Base-by-base conservation (phyloP, 2,888 invertebrate genomes). In the Mythimna loreyi region DNA sequence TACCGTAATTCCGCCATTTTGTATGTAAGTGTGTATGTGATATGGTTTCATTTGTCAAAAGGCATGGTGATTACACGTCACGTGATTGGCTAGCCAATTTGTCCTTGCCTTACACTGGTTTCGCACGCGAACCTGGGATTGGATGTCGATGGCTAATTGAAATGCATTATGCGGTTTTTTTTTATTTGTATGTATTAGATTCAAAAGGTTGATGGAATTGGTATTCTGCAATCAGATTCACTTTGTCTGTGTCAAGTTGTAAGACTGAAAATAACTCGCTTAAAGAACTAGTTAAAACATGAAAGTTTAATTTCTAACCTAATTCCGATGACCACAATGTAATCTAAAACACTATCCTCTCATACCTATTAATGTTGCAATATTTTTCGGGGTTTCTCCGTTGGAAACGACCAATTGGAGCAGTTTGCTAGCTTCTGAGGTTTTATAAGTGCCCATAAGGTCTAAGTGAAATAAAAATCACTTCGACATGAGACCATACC, bases 31-130 rank as follows among this genome's bases (percentile, higher is more conserved):
- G 62, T 64, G 55, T 72, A 61, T 75, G 72, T 56, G 69, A 72
- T 59, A 74, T 40, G 16, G 69, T 74, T 77, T 67, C 63, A 75
- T 82, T 78, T 77, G 68, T 77, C 71, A 80, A 50, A 19, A 40
- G 40, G 40, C 1, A 25, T 65, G 49, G 71, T 50, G 61, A 60
- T 53, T 59, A 45, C 30, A 55, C 60, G 40, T 40, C 68, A 78
- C 75, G 78, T 78, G 56, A 78, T 75, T 60, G 66, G 56, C 49
- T 59, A 23, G 55, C 67, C 58, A 78, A 80, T 74, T 70, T 62
- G 68, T 74, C 50, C 56, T 69, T 49, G 65, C 68, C 66, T 64
- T 49, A 72, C 55, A 61, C 21, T 21, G 21, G 50, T 55, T 64
- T 30, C 3, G 23, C 80, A 80, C 66, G 77, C 80, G n/a, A 79